phyloP scores from a whole-genome alignment of 2,888 invertebrate genomes.

The Eilema caniola region DNA sequence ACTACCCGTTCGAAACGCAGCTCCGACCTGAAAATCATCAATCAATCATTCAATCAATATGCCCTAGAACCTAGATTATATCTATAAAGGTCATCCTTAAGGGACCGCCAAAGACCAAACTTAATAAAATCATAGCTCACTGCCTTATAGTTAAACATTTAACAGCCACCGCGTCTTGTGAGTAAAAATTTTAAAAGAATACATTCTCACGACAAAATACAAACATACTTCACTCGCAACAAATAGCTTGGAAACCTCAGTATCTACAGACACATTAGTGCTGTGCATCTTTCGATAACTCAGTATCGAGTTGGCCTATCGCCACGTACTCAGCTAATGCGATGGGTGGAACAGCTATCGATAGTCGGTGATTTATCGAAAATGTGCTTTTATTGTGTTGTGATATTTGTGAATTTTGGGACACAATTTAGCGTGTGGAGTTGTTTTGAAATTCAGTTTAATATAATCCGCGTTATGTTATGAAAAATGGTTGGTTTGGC shows the following conservation, averaged over 20 bases:
- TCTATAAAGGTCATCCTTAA: not conserved
- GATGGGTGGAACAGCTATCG: conserved; percentile 46
- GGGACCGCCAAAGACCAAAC: not conserved
- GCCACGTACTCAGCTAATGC: conserved; percentile 58
- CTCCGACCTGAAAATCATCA: too few species aligned
- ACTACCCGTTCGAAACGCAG: too few species aligned
- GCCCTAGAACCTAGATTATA: too few species aligned
- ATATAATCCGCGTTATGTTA: not conserved
- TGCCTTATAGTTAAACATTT: not conserved
- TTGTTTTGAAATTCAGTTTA: not conserved
- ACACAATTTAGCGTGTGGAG: not conserved
- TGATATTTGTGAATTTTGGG: conserved; percentile 31
- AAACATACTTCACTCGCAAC: conserved; percentile 41
- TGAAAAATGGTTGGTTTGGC: not conserved
- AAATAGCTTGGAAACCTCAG: conserved; percentile 47
- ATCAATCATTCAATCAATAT: too few species aligned
- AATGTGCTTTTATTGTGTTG: conserved; percentile 25
- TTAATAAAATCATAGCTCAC: not conserved
- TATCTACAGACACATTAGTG: conserved; percentile 57
- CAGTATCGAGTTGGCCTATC: conserved; percentile 61
- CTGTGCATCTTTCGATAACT: conserved; percentile 60
- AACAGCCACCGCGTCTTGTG: not conserved
- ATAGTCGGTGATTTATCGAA: conserved; percentile 52
- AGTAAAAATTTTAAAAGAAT: conserved; percentile 16
- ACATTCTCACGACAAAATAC: conserved; percentile 34